A percentile compares a stretch with the other conserved stretches of the same genome.
Evolutionary conservation across 2,888 invertebrate species (phyloP).

Genomic region (Cephus nigrinus): DNA sequence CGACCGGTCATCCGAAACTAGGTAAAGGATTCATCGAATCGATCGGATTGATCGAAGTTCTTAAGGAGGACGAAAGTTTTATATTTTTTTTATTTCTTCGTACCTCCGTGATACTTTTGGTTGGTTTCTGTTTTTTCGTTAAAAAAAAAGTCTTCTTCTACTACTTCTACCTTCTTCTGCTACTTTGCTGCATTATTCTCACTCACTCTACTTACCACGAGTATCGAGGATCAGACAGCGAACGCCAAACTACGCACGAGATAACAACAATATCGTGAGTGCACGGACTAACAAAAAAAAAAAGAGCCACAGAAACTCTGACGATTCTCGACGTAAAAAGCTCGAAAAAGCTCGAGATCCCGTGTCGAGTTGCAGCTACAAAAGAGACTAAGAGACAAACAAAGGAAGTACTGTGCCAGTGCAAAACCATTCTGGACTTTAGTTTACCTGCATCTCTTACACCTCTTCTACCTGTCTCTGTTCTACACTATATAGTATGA

Average conservation of each 20-base stretch:
- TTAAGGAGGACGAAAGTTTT: not conserved
- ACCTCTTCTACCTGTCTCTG: not conserved
- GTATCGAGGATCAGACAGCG: not conserved
- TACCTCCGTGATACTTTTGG: not conserved
- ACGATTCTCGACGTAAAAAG: not conserved
- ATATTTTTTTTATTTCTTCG: not conserved
- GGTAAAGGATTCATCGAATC: slow-evolving; percentile 49
- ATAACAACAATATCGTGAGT: slow-evolving; percentile 13
- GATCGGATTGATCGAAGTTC: slow-evolving; percentile 15
- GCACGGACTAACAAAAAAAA: slow-evolving; percentile 18
- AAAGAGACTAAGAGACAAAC: not conserved
- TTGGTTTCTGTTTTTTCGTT: not conserved
- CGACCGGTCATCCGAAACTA: slow-evolving; percentile 66
- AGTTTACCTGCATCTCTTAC: not conserved
- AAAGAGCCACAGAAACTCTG: not conserved
- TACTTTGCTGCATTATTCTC: not conserved
- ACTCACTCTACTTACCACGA: not conserved
- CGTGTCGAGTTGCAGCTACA: not conserved
- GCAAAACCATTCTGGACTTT: not conserved
- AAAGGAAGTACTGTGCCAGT: not conserved
- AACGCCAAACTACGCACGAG: not conserved
- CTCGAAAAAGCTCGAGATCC: not conserved
- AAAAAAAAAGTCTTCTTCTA: not conserved
- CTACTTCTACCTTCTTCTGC: not conserved
- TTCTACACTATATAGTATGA: not conserved